Base-by-base conservation (phyloP, 2,888 invertebrate species). In the Apomyelois bistriatella region DNA sequence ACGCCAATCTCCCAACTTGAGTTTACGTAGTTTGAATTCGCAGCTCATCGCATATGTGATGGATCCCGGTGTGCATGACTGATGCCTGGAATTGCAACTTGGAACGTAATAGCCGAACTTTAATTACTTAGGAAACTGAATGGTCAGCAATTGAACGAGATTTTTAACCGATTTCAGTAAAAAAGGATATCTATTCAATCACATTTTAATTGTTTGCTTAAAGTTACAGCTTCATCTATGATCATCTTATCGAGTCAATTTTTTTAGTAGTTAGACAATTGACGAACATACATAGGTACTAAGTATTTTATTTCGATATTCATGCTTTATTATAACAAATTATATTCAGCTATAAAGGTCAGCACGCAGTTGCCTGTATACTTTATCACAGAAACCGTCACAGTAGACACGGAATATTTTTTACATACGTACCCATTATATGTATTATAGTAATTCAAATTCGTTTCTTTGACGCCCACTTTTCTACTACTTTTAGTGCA, bases 31-130 rank as follows among this genome's bases (percentile, higher is more conserved):
- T 13, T 49, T 8, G 28, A 12, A 49, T 49, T 49, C 38, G 30
- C 32, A 32, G 28, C 40, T 50, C 40, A 50, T 40, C 40, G 40
- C 49, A 40, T 40, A 50, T 48, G 28, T 10, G 10, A 30, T 3
- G 28, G n/a, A 30, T 40, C 40, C 36, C 41, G 30, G 12, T 28
- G 38, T 49, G 30, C 49, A 49, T 40, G 49, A 49, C 40, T 49
- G 49, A 49, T 49, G 49, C 28, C 40, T 40, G 40, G 40, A 49
- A 49, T 49, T 49, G 49, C 49, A 30, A 49, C 28, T 49, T 49
- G 40, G 30, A 5, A 7, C 15, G 49, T n/a, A 40, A 49, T 38
- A 40, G 28, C 28, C 28, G 30, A 16, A 49, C 49, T 49, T 49
- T 49, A 40, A 49, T 49, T 30, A 30, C 30, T 28, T 30, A 28